These are phyloP conservation scores for Nomada fucata DNA, from an alignment of 2,888 invertebrate species.

Conservation along the genomic window DNA sequence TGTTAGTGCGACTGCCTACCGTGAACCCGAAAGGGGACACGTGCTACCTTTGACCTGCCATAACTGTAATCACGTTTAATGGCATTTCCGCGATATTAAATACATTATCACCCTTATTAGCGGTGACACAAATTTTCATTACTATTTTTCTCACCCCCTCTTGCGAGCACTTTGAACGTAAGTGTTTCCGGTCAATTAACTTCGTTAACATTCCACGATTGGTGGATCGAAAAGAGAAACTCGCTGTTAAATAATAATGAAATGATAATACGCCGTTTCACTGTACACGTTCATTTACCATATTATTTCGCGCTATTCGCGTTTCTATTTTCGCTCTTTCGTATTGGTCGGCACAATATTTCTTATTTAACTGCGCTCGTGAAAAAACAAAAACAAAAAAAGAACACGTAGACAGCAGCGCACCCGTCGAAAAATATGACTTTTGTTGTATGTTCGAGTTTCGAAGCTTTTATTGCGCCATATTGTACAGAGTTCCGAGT, in stretches of 20 bases:
- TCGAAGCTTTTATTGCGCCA: no score
- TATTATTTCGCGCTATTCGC: not conserved
- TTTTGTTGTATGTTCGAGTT: not conserved
- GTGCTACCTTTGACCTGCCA: slow-evolving; percentile 50
- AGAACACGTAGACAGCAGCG: not conserved
- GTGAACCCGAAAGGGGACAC: slow-evolving; percentile 43
- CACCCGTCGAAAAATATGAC: not conserved
- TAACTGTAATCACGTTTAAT: slow-evolving; percentile 50
- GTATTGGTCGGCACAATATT: not conserved
- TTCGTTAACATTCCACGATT: not conserved
- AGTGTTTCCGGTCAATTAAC: not conserved
- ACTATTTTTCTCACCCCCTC: not conserved
- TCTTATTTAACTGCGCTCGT: not conserved
- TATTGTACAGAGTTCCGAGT: not conserved
- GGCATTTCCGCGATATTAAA: slow-evolving; percentile 48
- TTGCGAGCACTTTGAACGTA: not conserved
- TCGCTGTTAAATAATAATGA: no score
- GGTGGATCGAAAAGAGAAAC: not conserved
- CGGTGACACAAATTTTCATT: slow-evolving; percentile 24
- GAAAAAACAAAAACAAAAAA: not conserved
- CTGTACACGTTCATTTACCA: not conserved
- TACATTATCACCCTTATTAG: slow-evolving; percentile 38
- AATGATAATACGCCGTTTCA: no score
- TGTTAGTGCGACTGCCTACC: slow-evolving; percentile 41
- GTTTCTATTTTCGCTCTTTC: not conserved